Percentiles rank a stretch among this genome's conserved stretches.
Evolutionary conservation across 2,113 vertebrate species (phyloP).

Genomic region (Panthera leo): DNA sequence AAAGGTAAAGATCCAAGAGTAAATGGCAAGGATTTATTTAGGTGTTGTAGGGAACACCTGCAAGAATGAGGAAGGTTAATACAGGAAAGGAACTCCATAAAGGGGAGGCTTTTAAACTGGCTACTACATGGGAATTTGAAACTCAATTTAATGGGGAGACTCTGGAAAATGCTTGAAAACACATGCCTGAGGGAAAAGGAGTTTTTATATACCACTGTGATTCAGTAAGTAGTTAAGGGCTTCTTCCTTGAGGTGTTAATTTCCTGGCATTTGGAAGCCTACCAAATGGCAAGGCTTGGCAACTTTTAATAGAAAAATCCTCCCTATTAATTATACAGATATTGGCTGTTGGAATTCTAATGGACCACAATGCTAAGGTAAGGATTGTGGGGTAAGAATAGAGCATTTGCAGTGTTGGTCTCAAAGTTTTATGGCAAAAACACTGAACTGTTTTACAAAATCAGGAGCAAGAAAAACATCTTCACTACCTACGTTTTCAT

Average conservation of each 20-base stretch:
- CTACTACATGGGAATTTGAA: background rate
- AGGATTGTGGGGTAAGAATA: background rate
- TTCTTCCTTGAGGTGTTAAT: constrained; percentile 30
- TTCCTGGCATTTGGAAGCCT: constrained; percentile 14
- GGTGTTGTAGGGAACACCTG: background rate
- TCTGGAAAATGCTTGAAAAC: background rate
- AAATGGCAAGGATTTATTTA: background rate
- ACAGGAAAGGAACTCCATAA: background rate
- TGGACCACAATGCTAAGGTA: background rate
- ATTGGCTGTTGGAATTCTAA: background rate
- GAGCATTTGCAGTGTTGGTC: background rate
- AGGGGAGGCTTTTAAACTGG: background rate
- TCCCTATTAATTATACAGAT: background rate
- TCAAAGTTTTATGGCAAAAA: background rate
- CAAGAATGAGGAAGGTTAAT: background rate
- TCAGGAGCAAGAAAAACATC: background rate
- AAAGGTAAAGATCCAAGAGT: background rate
- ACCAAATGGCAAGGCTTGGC: background rate
- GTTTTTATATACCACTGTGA: background rate
- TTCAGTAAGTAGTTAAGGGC: background rate
- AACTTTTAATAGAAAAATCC: background rate
- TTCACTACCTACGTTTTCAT: background rate
- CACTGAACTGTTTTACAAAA: background rate
- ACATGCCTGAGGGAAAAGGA: background rate
- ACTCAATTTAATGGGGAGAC: background rate